Base-by-base conservation (phyloP, 2,888 invertebrate genomes). In the Xylocampa areola region DNA sequence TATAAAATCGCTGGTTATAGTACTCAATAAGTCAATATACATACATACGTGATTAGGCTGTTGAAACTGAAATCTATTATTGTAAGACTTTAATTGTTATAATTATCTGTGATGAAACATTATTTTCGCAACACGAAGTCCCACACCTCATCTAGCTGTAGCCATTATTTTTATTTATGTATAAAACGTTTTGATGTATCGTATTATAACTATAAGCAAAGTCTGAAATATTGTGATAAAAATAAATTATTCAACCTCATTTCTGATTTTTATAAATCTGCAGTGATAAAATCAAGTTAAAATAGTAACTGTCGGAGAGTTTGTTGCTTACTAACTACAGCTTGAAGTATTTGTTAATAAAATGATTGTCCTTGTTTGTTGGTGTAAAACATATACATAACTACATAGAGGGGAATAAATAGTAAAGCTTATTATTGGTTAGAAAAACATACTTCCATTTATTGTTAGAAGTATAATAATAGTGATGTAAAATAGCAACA, bases 151-250 rank as follows among this genome's bases (percentile, higher is more conserved):
- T 75, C 66, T 79, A 75, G 75, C 57, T 77, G 63, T 81, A 81
- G 72, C 77, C 64, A 73, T 79, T 77, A 77, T 78, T 73, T 78
- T 80, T 75, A 72, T 73, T 76, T 73, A 75, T 80, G 73, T 82
- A 78, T 75, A 75, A 78, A 82, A 78, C 63, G 74, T 74, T 76
- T 76, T 79, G 72, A 76, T 79, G 74, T 79, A 75, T 79, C 72
- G 69, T 76, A 72, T 69, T 76, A 59, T 69, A 73, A 68, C 65
- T 73, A 17, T 88, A 85, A 84, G 83, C 73, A 80, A 87, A 87
- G 88, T 88, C 87, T 88, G 85, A 88, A 79, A 81, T 70, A 81
- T 81, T 85, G 89, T 89, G 89, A 89, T 90, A 89, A 77, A 77
- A 74, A 73, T 81, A 85, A 85, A 84, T 85, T 86, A 81, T 83